Percentiles rank a stretch among this genome's conserved stretches.
phyloP scores from a whole-genome alignment of 1,140 invertebrate genomes.

The Philotrypesis tridentata region DNA sequence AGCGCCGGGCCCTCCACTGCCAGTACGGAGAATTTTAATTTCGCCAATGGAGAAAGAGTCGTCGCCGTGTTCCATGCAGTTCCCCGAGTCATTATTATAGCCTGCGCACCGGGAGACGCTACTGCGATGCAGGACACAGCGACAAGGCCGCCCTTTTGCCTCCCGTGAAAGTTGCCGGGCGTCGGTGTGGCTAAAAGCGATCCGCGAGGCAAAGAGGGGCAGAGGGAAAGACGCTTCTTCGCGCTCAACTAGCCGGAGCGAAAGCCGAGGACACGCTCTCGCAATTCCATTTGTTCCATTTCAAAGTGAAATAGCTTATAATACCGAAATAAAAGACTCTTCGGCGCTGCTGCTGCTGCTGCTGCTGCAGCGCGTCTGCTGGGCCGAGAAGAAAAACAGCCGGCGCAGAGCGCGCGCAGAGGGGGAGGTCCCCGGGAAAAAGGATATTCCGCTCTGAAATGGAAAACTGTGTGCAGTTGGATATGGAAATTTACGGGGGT shows the following conservation, averaged over 20 bases:
- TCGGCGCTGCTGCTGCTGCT: slow-evolving; percentile 33
- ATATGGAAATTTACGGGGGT: slow-evolving; percentile 39
- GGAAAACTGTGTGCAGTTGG: slow-evolving; percentile 37
- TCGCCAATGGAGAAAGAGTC: not conserved
- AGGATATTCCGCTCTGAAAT: slow-evolving; percentile 26
- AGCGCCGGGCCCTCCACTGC: not conserved
- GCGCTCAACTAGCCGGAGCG: not conserved
- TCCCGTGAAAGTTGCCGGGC: slow-evolving; percentile 15
- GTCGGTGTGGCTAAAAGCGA: no score
- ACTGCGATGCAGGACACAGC: not conserved
- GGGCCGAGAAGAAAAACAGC: not conserved
- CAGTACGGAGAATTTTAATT: slow-evolving; percentile 44
- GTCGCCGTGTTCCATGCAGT: no score
- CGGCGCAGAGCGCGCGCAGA: not conserved
- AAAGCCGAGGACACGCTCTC: not conserved
- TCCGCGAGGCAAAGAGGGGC: slow-evolving; percentile 9
- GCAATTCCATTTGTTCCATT: slow-evolving; percentile 68
- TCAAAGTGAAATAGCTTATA: slow-evolving; percentile 67
- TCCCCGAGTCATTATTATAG: slow-evolving; percentile 31
- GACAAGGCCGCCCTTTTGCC: not conserved
- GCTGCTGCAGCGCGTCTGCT: not conserved
- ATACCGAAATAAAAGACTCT: slow-evolving; percentile 60
- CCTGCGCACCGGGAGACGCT: not conserved
- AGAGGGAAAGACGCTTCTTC: slow-evolving; percentile 1
- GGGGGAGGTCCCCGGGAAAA: not conserved